Evolutionary conservation across 2,113 vertebrate genomes (phyloP), one percentile per base, ranked within the genome.

Genomic region (Scartelaos histophorus): DNA sequence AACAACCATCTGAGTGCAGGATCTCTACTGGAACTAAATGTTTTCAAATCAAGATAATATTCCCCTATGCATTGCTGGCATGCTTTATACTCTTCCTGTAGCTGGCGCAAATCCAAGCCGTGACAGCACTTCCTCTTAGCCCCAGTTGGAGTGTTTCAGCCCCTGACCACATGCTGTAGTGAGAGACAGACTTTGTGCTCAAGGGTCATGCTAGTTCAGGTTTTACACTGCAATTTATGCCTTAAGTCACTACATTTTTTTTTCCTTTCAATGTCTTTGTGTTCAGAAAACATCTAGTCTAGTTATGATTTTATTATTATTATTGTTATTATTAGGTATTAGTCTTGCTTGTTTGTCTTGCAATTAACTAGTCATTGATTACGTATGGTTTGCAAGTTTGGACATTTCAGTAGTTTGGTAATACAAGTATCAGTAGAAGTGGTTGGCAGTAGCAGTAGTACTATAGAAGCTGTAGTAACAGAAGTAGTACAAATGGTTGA

Each of bases 21-120:
- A 91, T 91, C 88, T 91, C 88, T 90, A 72, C 83, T 91, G 88
- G 87, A 92, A 90, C 90, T 90, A 91, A 91, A 92, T 90, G 89
- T 87, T 92, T 92, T 90, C 77, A 86, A 79, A 91, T 92, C 88
- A 84, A 91, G 90, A 92, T 91, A 91, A 83, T 89, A 89, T 89
- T 89, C 89, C 87, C 86, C 78, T 73, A 83, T 89, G 90, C 90
- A 85, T 87, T 75, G 82, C 90, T 88, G 85, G 83, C 87, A 89
- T 90, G 89, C 86, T 90, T 90, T 85, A 80, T 78, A 73, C 78
- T 82, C 67, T 58, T 78, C 67, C 80, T 1, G 66, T 38, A 22
- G 34, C 65, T 86, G 87, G 90, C 85, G 67, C 77, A 15, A 65
- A 1, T 78, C 83, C 88, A 88, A 22, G 38, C 60, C 15, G 45